phyloP scores from a whole-genome alignment of 2,113 vertebrate species.

The Clinocottus analis region DNA sequence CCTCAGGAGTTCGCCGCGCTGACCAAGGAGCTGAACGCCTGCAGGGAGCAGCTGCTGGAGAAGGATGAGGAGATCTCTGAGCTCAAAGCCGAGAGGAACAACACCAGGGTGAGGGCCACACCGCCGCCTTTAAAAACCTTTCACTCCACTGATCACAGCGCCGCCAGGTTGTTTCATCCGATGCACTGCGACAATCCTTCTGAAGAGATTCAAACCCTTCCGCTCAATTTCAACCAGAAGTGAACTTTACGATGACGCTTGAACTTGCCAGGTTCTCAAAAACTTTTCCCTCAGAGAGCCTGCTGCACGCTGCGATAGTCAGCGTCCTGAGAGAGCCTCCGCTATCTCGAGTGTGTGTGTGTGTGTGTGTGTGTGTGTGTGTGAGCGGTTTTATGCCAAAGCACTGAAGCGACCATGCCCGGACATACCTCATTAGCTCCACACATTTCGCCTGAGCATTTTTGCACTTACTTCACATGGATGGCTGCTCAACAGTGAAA shows the following conservation, averaged over 20 bases:
- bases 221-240: not conserved
- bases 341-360: constrained; percentile 17
- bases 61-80: constrained; percentile 99
- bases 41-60: constrained; percentile 96
- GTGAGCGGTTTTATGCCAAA: constrained; percentile 18
- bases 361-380: not conserved
- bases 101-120: constrained; percentile 83
- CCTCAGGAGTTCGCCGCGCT: constrained; percentile 96
- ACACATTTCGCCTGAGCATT: constrained; percentile 34
- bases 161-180: not conserved
- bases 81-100: constrained; percentile 98
- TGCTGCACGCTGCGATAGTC: constrained; percentile 35
- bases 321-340: constrained; percentile 22
- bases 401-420: constrained; percentile 44
- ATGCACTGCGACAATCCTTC: not conserved
- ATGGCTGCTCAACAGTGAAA: constrained; percentile 42
- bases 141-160: not conserved
- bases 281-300: not conserved
- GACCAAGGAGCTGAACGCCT: constrained; percentile 97
- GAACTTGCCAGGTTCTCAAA: not conserved
- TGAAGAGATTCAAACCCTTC: not conserved
- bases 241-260: no score
- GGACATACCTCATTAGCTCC: constrained; percentile 59
- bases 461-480: constrained; percentile 43
- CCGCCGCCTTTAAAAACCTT: not conserved